Base-by-base conservation (phyloP, 2,113 vertebrate genomes). In the Chinchilla lanigera region DNA sequence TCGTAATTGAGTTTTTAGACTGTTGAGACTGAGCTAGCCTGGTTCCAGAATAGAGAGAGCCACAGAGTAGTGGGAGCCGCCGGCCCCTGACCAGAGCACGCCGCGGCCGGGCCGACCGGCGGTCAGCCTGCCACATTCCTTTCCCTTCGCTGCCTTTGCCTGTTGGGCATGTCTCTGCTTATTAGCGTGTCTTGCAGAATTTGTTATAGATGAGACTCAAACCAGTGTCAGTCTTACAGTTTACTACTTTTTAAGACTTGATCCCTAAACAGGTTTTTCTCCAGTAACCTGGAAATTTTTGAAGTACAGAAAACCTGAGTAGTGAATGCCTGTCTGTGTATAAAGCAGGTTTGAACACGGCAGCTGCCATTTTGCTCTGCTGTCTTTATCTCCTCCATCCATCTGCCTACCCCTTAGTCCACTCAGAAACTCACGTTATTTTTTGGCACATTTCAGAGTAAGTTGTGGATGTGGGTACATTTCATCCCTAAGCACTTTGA, bases 191-290 rank as follows among this genome's bases (percentile, higher is more conserved):
- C 60, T 73, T 61, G n/a, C 41, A 71, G 85, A 94, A 73, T 95
- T 81, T 71, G 17, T 89, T 75, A 77, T 75, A 77, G 52, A 58
- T 63, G 67, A 87, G 89, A 97, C 26, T 28, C 38, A 69, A 52
- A 75, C 92, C n/a, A 4, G 5, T 56, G n/a, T 93, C 71, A 75
- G 61, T 41, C 67, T 80, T 93, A 54, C 4, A 61, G 35, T 93
- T 86, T 93, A 33, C 50, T 95, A 60, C 87, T 94, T 90, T 97
- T 61, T 92, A 44, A 78, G 92, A 85, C 65, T 95, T 91, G 60
- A 85, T 56, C 83, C 67, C n/a, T 8, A 89, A 88, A 84, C n/a
- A 94, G 67, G 50, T 63, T 83, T 60, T 41, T 38, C 33, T 7
- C 77, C 35, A 69, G 10, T 44, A 35, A 89, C 89, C 65, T 83